Conservation (phyloP, 2,113 vertebrate genomes). For the Cinclus cinclus region DNA sequence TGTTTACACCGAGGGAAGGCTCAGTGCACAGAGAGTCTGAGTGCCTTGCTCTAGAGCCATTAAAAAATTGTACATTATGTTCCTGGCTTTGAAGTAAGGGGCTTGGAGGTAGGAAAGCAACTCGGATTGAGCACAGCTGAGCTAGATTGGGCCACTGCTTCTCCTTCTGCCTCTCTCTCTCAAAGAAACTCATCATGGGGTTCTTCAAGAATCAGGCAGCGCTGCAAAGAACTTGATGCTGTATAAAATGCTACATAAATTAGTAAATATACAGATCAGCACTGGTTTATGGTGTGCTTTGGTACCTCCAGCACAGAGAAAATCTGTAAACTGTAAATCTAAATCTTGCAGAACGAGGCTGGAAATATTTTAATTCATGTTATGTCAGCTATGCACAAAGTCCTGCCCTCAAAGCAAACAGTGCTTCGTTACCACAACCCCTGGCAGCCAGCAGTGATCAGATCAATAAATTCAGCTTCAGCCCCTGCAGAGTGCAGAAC, state of each 20-base stretch:
- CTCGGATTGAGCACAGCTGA: conserved; percentile 88
- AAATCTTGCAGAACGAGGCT: neutral
- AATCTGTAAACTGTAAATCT: neutral
- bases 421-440: neutral
- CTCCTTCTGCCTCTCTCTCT: conserved; percentile 73
- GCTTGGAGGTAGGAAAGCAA: conserved; percentile 88
- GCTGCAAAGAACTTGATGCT: conserved; percentile 78
- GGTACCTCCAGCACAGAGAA: neutral
- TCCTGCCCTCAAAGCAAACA: neutral
- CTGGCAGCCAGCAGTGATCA: neutral
- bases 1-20: conserved; percentile 98
- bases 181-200: conserved; percentile 82
- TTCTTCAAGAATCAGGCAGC: conserved; percentile 80
- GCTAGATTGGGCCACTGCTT: conserved; percentile 86
- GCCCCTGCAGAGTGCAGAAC: neutral
- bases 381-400: neutral
- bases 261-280: neutral
- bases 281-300: neutral
- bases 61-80: conserved; percentile 99
- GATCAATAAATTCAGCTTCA: neutral
- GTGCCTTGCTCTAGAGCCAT: conserved; percentile 99
- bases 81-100: conserved; percentile 99
- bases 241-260: conserved; percentile 62
- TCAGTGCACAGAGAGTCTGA: conserved; percentile 89
- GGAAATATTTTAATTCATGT: neutral